Percentiles rank a stretch among this genome's conserved stretches.
Conservation (phyloP, 2,888 invertebrate species). For the Ornithoptera priamus region DNA sequence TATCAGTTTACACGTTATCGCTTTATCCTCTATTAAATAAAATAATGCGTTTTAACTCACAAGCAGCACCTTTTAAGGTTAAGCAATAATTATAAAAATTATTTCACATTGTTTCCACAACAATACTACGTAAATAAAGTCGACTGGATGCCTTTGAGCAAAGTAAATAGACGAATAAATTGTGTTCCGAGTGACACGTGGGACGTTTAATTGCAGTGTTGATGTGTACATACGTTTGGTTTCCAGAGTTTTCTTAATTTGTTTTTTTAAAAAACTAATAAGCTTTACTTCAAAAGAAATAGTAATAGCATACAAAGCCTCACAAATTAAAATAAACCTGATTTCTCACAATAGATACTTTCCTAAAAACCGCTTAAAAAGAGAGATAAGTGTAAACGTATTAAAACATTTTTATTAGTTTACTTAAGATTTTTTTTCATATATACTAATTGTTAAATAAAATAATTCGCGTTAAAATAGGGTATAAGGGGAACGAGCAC, state of each 20-base stretch:
- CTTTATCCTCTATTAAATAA: neutral
- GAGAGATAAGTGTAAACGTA: too few relatives aligned
- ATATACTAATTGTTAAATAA: too few relatives aligned
- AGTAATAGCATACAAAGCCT: too few relatives aligned
- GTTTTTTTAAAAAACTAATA: neutral
- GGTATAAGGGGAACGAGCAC: too few relatives aligned
- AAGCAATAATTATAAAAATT: constrained; percentile 7
- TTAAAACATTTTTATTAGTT: too few relatives aligned
- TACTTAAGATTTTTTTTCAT: too few relatives aligned
- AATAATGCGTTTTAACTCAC: constrained; percentile 6
- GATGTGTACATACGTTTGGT: neutral
- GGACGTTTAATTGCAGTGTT: neutral
- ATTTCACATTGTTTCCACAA: constrained; percentile 15
- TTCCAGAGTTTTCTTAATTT: neutral
- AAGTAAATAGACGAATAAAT: constrained; percentile 20
- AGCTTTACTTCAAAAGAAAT: neutral
- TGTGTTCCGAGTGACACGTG: neutral
- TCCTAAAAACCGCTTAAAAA: too few relatives aligned
- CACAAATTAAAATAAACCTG: too few relatives aligned
- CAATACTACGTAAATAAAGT: constrained; percentile 23
- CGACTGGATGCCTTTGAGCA: constrained; percentile 8
- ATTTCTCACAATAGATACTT: too few relatives aligned
- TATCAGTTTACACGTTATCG: neutral
- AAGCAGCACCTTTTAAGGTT: constrained; percentile 4
- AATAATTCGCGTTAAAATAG: too few relatives aligned